These are phyloP conservation scores for Calidris pygmaea DNA, from an alignment of 2,113 vertebrate genomes.

Conservation along the genomic window DNA sequence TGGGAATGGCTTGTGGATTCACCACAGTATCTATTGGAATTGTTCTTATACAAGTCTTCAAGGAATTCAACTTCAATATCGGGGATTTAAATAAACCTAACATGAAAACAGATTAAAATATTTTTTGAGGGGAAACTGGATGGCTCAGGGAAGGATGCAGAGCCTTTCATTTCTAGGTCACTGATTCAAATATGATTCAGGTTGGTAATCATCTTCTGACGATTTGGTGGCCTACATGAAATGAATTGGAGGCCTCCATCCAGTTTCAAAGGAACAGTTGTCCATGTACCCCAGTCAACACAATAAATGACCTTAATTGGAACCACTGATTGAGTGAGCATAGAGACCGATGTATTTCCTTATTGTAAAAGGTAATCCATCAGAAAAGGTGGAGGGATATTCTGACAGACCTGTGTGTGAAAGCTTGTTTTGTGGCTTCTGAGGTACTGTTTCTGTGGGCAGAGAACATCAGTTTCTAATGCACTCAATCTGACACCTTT, in stretches of 20 bases:
- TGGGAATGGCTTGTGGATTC: constrained; percentile 90
- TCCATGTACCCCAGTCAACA: constrained; percentile 17
- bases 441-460: constrained; percentile 6
- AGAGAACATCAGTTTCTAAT: constrained; percentile 58
- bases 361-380: not conserved
- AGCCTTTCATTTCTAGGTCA: constrained; percentile 59
- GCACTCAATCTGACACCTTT: constrained; percentile 63
- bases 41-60: constrained; percentile 88
- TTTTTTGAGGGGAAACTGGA: constrained; percentile 38
- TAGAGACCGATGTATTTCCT: constrained; percentile 51
- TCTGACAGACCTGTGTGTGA: not conserved
- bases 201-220: not conserved
- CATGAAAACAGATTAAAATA: constrained; percentile 76
- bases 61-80: constrained; percentile 85
- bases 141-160: constrained; percentile 44
- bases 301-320: constrained; percentile 14
- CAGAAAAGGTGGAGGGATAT: not conserved
- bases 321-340: constrained; percentile 43
- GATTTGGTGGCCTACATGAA: constrained; percentile 30
- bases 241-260: constrained; percentile 28
- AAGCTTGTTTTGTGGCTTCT: not conserved
- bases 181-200: constrained; percentile 15
- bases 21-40: constrained; percentile 89
- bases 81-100: constrained; percentile 80
- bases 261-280: constrained; percentile 58